These are phyloP conservation scores for Dicaeum eximium DNA, from an alignment of 2,113 vertebrate species.

Conservation along the genomic window DNA sequence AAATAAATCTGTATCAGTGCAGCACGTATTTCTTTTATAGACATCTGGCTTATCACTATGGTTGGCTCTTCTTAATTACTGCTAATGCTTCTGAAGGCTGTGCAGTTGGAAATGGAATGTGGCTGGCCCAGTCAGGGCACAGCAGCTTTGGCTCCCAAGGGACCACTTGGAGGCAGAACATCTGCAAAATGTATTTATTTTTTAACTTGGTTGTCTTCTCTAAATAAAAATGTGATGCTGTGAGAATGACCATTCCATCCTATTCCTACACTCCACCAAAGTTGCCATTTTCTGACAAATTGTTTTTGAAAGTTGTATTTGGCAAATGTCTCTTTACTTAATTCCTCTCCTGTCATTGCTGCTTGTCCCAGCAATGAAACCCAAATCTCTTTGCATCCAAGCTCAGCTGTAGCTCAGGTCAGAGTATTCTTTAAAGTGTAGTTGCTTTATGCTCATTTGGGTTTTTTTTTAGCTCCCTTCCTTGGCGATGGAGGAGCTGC, in stretches of 20 bases:
- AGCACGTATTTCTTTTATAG: background rate
- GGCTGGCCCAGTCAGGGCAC: background rate
- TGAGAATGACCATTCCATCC: background rate
- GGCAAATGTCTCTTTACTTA: background rate
- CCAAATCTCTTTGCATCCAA: background rate
- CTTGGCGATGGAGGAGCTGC: background rate
- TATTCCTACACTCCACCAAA: background rate
- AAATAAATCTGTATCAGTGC: background rate
- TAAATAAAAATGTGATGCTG: background rate
- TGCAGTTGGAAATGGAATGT: background rate
- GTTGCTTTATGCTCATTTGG: background rate
- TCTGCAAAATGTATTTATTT: conserved; percentile 11
- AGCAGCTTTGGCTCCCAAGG: background rate
- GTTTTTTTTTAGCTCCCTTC: background rate
- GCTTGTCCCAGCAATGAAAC: background rate
- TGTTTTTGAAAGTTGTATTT: conserved; percentile 6
- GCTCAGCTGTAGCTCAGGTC: background rate
- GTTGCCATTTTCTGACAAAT: background rate
- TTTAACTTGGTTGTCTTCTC: background rate
- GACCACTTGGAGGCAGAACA: background rate
- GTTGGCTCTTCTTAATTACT: conserved; percentile 2
- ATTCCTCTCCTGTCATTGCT: background rate
- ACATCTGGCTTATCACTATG: background rate
- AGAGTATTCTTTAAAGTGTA: background rate
- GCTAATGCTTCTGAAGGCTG: conserved; percentile 8